These are phyloP conservation scores for Drosophila barbarae DNA, from an alignment of 2,888 invertebrate species.

Conservation along the genomic window DNA sequence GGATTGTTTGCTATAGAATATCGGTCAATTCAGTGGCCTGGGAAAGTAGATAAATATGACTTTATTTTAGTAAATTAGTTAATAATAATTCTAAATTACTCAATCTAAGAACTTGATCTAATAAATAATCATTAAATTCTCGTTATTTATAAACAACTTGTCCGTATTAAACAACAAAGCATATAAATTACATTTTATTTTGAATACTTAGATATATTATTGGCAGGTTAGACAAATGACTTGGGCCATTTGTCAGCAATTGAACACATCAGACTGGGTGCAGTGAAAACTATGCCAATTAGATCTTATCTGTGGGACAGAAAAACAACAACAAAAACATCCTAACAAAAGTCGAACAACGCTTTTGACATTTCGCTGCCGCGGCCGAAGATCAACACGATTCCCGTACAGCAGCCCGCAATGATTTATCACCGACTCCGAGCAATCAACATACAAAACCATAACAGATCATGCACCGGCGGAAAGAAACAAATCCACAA, in stretches of 20 bases:
- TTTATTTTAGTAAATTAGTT: neutral
- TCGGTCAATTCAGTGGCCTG: slow-evolving; percentile 13
- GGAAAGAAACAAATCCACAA: slow-evolving; percentile 34
- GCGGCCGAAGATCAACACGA: slow-evolving; percentile 58
- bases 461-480: slow-evolving; percentile 53
- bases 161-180: neutral
- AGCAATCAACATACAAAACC: slow-evolving; percentile 61
- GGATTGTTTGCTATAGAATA: neutral
- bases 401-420: slow-evolving; percentile 49
- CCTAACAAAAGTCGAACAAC: slow-evolving; percentile 22
- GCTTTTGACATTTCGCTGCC: slow-evolving; percentile 48
- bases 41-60: neutral
- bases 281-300: slow-evolving; percentile 42
- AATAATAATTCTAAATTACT: neutral
- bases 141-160: neutral
- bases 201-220: slow-evolving; percentile 8
- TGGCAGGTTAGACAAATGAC: slow-evolving; percentile 33
- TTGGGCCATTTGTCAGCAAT: slow-evolving; percentile 35
- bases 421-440: slow-evolving; percentile 61
- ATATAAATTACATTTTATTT: slow-evolving; percentile 1
- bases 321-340: slow-evolving; percentile 17
- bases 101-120: rapidly evolving
- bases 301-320: slow-evolving; percentile 34
- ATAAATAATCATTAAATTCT: neutral
- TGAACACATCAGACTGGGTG: slow-evolving; percentile 32